These are phyloP conservation scores for Pithecia hirsuta DNA, from an alignment of 2,797 vertebrate species.

Conservation along the genomic window DNA sequence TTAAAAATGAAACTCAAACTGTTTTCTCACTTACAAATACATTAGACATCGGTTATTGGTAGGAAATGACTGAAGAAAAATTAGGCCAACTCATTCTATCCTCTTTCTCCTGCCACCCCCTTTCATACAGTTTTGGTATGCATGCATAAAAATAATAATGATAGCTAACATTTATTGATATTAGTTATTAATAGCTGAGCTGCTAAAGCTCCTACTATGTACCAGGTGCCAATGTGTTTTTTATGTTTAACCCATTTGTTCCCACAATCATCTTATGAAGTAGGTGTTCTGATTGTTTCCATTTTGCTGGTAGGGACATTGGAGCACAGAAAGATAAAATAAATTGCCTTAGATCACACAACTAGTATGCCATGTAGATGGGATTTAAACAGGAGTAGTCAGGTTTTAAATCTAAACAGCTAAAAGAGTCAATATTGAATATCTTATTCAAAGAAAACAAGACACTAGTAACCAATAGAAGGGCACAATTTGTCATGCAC, in stretches of 20 bases:
- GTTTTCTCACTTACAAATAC: not conserved
- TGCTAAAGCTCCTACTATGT: not conserved
- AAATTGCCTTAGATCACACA: not conserved
- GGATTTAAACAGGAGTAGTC: not conserved
- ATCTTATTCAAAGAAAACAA: not conserved
- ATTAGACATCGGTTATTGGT: not conserved
- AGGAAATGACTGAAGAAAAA: not conserved
- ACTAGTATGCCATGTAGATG: not conserved
- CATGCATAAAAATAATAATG: not conserved
- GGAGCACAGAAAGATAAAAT: not conserved
- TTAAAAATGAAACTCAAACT: not conserved
- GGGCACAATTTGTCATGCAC: not conserved
- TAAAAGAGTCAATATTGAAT: not conserved
- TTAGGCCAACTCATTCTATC: not conserved
- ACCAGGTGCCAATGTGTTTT: not conserved
- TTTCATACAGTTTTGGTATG: not conserved
- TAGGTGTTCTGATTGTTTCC: not conserved
- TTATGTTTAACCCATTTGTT: not conserved
- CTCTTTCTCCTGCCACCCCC: not conserved
- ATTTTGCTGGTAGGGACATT: not conserved
- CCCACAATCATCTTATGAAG: not conserved
- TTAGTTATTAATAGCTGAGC: not conserved
- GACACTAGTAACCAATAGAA: not conserved
- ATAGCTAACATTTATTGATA: not conserved
- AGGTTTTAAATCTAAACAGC: not conserved